Base-by-base conservation (phyloP, 2,888 invertebrate species). In the Drosophila hamatofila region DNA sequence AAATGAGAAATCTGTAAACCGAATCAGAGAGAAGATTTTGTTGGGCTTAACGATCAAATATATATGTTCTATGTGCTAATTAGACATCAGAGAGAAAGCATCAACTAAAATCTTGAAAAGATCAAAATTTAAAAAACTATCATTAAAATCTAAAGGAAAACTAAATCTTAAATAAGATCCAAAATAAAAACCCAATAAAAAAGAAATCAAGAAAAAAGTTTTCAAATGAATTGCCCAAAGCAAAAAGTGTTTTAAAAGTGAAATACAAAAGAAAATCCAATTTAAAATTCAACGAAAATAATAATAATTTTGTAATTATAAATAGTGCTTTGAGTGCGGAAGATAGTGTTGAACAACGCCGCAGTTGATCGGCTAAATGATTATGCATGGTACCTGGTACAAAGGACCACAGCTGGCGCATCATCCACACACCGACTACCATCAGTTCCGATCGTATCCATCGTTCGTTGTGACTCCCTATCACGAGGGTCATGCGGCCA, bases 301-400 rank as follows among this genome's bases (percentile, higher is more conserved):
- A 1, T 3, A 11, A 37, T 9, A n/a, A n/a, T 52, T 16, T 5
- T 30, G 30, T 4, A 5, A 21, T n/a, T 9, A 1, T 16, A 37
- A 41, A 55, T 14, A 27, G 59, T 56, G 61, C 4, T 37, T 18
- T 16, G 30, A 60, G 61, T 57, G 54, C 25, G 54, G 5, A 14
- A 51, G 27, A 9, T 11, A 73, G 62, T 60, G 65, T 77, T 63
- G 56, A 44, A 46, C 44, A 69, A 73, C 41, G 68, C 35, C 23
- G 54, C 68, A 55, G 64, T 64, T 44, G 72, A 78, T 67, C 77
- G 55, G 76, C 54, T 90, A 89, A 90, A 91, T 91, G 92, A 92
- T 92, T 92, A 92, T 92, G 92, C 92, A 92, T 92, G 91, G 91
- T 90, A 92, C 92, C 83, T 92, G 92, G 92, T 92, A 92, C 91